Percentiles rank a stretch among this genome's conserved stretches.
phyloP scores from a whole-genome alignment of 1,140 invertebrate species.

The Caenorhabditis inopinata region DNA sequence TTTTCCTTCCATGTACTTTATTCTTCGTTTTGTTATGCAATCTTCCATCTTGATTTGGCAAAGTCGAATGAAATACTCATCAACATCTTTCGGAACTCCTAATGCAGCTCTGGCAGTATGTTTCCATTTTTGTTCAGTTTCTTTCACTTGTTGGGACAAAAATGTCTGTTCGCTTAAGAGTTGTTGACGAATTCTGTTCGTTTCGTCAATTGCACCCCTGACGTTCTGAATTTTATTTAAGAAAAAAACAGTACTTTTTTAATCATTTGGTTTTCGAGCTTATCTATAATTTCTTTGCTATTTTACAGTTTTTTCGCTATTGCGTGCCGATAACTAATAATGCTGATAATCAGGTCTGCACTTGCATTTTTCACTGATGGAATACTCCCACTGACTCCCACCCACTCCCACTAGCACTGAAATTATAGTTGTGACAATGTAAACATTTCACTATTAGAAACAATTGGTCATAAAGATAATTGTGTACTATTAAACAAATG shows the following conservation, averaged over 20 bases:
- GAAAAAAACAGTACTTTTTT: too few relatives aligned
- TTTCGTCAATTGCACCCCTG: background rate
- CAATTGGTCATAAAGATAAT: slow-evolving; percentile 21
- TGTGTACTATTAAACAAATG: background rate
- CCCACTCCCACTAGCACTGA: too few relatives aligned
- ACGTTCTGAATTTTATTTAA: slow-evolving; percentile 6
- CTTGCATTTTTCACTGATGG: too few relatives aligned
- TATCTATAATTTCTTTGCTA: background rate
- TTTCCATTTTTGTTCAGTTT: background rate
- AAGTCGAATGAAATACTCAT: background rate
- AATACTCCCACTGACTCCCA: too few relatives aligned
- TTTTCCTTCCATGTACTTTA: slow-evolving; percentile 18
- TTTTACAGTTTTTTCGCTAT: background rate
- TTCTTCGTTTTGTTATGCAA: background rate
- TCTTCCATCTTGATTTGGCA: slow-evolving; percentile 5
- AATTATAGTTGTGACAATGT: too few relatives aligned
- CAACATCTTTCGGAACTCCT: slow-evolving; percentile 8
- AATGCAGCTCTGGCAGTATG: background rate
- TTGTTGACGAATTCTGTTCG: background rate
- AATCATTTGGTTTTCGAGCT: background rate
- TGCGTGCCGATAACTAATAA: too few relatives aligned
- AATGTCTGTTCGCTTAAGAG: background rate
- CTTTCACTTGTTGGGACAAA: slow-evolving; percentile 1
- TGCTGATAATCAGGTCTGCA: too few relatives aligned
- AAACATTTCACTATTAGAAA: too few relatives aligned